A percentile compares a stretch with the other conserved stretches of the same genome.
Conservation (phyloP, 1,140 invertebrate species). For the Sesamia nonagrioides region DNA sequence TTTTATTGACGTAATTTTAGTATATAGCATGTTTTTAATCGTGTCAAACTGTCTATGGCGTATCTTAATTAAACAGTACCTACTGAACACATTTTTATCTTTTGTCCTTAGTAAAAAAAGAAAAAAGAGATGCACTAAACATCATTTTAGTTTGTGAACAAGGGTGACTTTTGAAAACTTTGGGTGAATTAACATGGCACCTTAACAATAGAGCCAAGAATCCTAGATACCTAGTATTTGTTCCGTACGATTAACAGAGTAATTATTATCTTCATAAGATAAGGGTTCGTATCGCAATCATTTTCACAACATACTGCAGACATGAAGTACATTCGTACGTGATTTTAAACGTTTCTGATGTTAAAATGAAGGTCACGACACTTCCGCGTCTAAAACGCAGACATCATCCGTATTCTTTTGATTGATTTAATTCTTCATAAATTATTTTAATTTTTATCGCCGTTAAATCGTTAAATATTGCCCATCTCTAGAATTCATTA, state of each 20-base stretch:
- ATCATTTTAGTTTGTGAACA: too few relatives aligned
- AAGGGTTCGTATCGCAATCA: neutral
- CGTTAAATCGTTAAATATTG: neutral
- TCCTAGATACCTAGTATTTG: constrained; percentile 3
- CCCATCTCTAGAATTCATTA: neutral
- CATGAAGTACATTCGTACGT: constrained; percentile 41
- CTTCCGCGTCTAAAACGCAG: constrained; percentile 38
- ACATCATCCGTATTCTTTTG: constrained; percentile 33
- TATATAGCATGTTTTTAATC: too few relatives aligned
- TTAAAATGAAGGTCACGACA: constrained; percentile 41
- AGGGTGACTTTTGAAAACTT: neutral
- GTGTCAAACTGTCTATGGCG: too few relatives aligned
- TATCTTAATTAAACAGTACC: too few relatives aligned
- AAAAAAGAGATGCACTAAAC: too few relatives aligned
- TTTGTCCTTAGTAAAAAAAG: too few relatives aligned
- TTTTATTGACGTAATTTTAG: too few relatives aligned
- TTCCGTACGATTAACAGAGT: constrained; percentile 5
- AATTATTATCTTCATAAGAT: constrained; percentile 22
- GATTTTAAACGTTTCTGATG: constrained; percentile 51
- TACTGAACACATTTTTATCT: too few relatives aligned
- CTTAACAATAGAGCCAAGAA: neutral
- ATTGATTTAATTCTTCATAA: constrained; percentile 6
- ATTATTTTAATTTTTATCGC: neutral
- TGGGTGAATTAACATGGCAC: neutral
- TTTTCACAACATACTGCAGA: constrained; percentile 18